A percentile compares a stretch with the other conserved stretches of the same genome.
phyloP scores from a whole-genome alignment of 2,888 invertebrate species.

The Drosophila mayaguana region DNA sequence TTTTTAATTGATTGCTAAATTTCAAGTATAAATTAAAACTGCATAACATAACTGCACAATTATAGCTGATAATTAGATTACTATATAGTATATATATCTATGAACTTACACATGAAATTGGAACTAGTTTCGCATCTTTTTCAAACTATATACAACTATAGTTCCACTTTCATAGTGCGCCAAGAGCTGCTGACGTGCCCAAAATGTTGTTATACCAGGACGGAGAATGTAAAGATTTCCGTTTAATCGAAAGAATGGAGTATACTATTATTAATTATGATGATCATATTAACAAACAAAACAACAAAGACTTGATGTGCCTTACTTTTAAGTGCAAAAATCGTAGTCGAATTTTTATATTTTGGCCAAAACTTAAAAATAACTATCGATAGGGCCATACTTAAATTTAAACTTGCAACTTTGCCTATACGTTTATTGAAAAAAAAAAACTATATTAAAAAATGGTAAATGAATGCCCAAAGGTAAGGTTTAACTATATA shows the following conservation, averaged over 20 bases:
- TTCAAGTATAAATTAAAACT: not conserved
- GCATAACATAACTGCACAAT: conserved; percentile 24
- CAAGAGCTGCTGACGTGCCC: conserved; percentile 78
- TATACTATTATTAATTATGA: conserved; percentile 9
- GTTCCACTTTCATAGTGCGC: conserved; percentile 39
- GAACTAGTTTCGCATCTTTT: conserved; percentile 12
- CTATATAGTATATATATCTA: not conserved
- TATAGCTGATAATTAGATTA: conserved; percentile 28
- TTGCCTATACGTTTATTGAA: conserved; percentile 42
- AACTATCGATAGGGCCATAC: conserved; percentile 19
- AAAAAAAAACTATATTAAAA: conserved; percentile 16
- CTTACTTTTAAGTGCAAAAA: conserved; percentile 5
- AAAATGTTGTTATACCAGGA: conserved; percentile 71
- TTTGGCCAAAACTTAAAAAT: conserved; percentile 29
- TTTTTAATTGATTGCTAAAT: conserved; percentile 2
- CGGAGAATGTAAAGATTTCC: conserved; percentile 26
- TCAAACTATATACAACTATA: not conserved
- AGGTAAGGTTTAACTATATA: conserved; percentile 83
- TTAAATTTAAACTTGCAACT: conserved; percentile 50
- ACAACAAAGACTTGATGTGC: conserved; percentile 13
- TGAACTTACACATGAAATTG: conserved; percentile 25
- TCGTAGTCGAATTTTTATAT: conserved; percentile 2
- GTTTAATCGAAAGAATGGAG: conserved; percentile 16
- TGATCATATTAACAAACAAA: conserved; percentile 1
- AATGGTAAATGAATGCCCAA: conserved; percentile 58